Evolutionary conservation across 2,113 vertebrate genomes (phyloP).

Genomic region (Nyctibius bracteatus): DNA sequence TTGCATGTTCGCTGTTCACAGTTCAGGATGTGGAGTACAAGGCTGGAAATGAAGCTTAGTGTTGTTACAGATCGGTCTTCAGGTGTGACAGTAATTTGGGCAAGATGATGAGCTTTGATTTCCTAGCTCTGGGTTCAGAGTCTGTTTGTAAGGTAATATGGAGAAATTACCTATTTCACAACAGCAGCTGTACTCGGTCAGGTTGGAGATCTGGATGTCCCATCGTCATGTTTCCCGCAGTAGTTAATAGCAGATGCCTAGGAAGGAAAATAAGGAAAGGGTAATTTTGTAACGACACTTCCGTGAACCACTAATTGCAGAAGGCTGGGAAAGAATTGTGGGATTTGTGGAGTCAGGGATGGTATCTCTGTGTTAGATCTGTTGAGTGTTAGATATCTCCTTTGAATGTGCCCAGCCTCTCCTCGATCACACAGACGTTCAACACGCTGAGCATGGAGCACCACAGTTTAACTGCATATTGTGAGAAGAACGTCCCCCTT

Average conservation of each 20-base stretch:
- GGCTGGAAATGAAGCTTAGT: neutral
- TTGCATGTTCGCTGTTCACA: accelerated
- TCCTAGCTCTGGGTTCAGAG: neutral
- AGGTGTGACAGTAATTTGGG: neutral
- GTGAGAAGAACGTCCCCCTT: neutral
- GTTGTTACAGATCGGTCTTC: neutral
- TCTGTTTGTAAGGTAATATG: neutral
- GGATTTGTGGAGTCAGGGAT: neutral
- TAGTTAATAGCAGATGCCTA: neutral
- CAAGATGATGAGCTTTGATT: neutral
- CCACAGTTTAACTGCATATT: neutral
- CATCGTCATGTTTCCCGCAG: neutral
- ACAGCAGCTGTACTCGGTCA: neutral
- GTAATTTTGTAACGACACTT: neutral
- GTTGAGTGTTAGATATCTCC: neutral
- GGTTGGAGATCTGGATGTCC: neutral
- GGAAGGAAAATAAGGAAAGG: neutral
- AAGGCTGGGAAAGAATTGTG: neutral
- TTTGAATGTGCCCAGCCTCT: neutral
- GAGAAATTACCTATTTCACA: neutral
- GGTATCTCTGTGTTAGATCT: neutral
- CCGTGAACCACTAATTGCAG: neutral
- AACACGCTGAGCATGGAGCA: neutral
- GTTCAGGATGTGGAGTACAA: neutral
- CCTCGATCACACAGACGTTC: neutral